Evolutionary conservation across 2,797 vertebrate genomes (phyloP).

Genomic region (Rousettus madagascariensis): DNA sequence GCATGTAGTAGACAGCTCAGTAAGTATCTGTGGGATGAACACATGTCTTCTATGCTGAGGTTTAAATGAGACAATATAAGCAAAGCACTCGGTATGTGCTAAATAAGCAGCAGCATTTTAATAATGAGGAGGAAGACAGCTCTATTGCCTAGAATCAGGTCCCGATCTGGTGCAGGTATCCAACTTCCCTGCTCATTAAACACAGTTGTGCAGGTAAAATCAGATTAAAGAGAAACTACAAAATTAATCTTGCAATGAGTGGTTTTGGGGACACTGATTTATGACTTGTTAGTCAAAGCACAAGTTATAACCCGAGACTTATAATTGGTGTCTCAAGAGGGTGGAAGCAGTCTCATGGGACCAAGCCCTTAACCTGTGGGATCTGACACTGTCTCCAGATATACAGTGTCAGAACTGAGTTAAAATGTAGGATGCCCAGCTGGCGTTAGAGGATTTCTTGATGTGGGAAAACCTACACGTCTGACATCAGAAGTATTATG

Average conservation of each 20-base stretch:
- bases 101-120: not conserved
- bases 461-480: not conserved
- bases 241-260: not conserved
- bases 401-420: not conserved
- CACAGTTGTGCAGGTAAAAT: not conserved
- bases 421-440: not conserved
- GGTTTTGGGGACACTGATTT: not conserved
- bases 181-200: not conserved
- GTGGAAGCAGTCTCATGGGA: too few species aligned
- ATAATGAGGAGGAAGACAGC: not conserved
- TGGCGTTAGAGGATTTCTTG: too few species aligned
- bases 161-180: not conserved
- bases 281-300: not conserved
- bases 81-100: not conserved
- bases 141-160: not conserved
- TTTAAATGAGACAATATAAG: not conserved
- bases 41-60: not conserved
- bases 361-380: not conserved
- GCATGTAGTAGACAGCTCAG: not conserved
- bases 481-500: not conserved
- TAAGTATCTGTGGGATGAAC: not conserved
- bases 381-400: not conserved
- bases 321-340: not conserved
- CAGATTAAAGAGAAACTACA: not conserved
- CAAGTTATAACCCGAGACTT: not conserved